Percentiles rank a stretch among this genome's conserved stretches.
Conservation (phyloP, 2,797 vertebrate genomes). For the Cirrhinus mrigala region DNA sequence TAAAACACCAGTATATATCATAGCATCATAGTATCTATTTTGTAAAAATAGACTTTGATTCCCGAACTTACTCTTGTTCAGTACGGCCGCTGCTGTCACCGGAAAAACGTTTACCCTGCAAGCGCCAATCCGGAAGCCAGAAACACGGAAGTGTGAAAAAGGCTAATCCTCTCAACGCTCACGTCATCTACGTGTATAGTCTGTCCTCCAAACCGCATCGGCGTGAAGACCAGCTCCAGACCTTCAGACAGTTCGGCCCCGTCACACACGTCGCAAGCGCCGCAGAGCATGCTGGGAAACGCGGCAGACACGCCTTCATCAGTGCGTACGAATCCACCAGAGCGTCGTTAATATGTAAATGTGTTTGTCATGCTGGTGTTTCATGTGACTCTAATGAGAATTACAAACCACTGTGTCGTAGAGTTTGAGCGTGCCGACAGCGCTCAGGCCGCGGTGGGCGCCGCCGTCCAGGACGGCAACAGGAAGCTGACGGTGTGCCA, state of each 20-base stretch:
- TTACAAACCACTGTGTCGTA: too few species aligned
- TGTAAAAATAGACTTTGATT: too few species aligned
- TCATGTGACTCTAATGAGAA: too few species aligned
- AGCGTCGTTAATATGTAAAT: too few species aligned
- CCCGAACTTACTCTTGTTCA: too few species aligned
- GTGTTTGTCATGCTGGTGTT: neutral
- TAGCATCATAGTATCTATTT: too few species aligned
- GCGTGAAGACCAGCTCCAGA: conserved; percentile 33
- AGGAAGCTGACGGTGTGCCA: conserved; percentile 44
- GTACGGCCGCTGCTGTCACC: too few species aligned
- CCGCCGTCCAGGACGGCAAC: neutral
- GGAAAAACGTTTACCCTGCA: too few species aligned
- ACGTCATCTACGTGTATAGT: conserved; percentile 45
- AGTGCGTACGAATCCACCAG: neutral
- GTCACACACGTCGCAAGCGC: neutral
- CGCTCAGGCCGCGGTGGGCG: neutral
- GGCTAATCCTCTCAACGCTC: conserved; percentile 31
- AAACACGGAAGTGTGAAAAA: too few species aligned
- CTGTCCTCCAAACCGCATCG: conserved; percentile 10
- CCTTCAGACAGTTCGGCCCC: conserved; percentile 3
- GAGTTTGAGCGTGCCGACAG: conserved; percentile 36
- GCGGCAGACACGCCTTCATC: conserved; percentile 27
- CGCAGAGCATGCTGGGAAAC: conserved; percentile 7
- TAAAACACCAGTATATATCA: too few species aligned
- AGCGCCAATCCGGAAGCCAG: too few species aligned